Evolutionary conservation across 2,113 vertebrate species (phyloP).

Genomic region (Syngnathus typhle): DNA sequence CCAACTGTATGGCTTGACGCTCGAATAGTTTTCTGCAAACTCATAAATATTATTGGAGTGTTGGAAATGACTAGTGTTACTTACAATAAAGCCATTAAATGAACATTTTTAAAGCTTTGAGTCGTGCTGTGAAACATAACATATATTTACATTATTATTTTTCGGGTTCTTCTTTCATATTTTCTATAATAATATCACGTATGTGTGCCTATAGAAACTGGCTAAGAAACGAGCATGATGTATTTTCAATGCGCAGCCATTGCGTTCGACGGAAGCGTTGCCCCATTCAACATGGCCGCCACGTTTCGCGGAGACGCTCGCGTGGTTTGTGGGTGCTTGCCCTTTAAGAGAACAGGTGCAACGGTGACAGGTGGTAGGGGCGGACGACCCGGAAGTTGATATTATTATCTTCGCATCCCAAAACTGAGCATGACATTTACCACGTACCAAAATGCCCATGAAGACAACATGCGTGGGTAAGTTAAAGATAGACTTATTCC

Average conservation of each 20-base stretch:
- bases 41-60: background rate
- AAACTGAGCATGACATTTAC: background rate
- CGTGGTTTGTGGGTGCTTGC: background rate
- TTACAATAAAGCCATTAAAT: background rate
- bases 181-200: no score
- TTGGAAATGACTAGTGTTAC: background rate
- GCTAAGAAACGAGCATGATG: background rate
- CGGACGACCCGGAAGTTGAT: constrained; percentile 42
- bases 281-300: no score
- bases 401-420: background rate
- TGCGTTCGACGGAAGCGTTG: no score
- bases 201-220: no score
- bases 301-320: no score
- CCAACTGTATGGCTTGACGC: background rate
- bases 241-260: background rate
- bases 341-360: constrained; percentile 63
- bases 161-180: no score
- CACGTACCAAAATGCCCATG: constrained; percentile 28
- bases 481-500: constrained; percentile 11
- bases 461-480: constrained; percentile 39
- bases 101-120: background rate
- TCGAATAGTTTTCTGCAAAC: background rate
- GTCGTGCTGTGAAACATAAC: no score
- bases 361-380: constrained; percentile 26
- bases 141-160: no score